phyloP scores from a whole-genome alignment of 1,140 invertebrate genomes.

The Ips nitidus region DNA sequence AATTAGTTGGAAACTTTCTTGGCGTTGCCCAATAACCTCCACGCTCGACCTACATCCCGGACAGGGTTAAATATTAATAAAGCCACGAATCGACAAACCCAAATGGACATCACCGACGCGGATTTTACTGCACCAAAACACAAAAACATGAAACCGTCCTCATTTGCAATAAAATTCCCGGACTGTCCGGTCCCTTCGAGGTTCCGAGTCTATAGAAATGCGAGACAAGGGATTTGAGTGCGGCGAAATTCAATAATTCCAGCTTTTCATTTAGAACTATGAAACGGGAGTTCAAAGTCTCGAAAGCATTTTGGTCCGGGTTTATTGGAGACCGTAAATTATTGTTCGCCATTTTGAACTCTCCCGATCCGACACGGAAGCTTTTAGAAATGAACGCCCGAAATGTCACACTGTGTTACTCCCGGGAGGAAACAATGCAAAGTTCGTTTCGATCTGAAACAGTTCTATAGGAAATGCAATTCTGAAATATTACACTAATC shows the following conservation, averaged over 20 bases:
- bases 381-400: no score
- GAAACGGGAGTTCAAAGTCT: neutral
- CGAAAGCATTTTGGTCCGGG: neutral
- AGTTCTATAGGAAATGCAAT: no score
- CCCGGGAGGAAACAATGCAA: no score
- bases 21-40: neutral
- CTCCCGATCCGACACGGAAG: no score
- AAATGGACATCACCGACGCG: neutral
- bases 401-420: no score
- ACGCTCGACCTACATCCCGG: neutral
- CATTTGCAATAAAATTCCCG: constrained; percentile 18
- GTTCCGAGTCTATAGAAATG: constrained; percentile 3
- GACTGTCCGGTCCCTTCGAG: constrained; percentile 2
- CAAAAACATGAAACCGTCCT: constrained; percentile 9
- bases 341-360: neutral
- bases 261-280: neutral
- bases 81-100: neutral
- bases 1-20: constrained; percentile 1
- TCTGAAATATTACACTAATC: no score
- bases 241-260: constrained; percentile 10
- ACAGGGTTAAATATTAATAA: neutral
- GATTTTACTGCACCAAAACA: constrained; percentile 1
- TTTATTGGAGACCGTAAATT: neutral
- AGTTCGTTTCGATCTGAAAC: no score
- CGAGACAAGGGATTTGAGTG: constrained; percentile 3